Evolutionary conservation across 2,113 vertebrate species (phyloP).

Genomic region (Hippocampus barbouri): DNA sequence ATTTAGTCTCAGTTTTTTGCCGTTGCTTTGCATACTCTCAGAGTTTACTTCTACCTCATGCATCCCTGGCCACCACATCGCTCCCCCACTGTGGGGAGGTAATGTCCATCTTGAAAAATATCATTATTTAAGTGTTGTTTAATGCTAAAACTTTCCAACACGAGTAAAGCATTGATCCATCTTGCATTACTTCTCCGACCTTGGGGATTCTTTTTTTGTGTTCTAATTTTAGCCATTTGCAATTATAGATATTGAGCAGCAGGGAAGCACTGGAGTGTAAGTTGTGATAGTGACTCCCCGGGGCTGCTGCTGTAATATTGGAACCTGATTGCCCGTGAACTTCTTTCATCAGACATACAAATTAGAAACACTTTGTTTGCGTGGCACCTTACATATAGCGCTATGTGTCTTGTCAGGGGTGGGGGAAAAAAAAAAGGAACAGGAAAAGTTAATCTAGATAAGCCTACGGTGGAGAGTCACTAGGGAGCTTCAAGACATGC

Average conservation of each 20-base stretch:
- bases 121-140: slow-evolving; percentile 30
- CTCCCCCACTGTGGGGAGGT: slow-evolving; percentile 1
- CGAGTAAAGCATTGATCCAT: slow-evolving; percentile 43
- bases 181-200: slow-evolving; percentile 33
- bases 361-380: slow-evolving; percentile 22
- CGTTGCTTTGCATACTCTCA: no score
- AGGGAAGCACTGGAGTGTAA: slow-evolving; percentile 17
- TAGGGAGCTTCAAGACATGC: slow-evolving; percentile 19
- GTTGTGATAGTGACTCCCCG: slow-evolving; percentile 26
- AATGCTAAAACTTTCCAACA: slow-evolving; percentile 42
- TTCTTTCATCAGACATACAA: slow-evolving; percentile 31
- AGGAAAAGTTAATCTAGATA: slow-evolving; percentile 43
- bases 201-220: slow-evolving; percentile 30
- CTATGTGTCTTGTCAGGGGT: slow-evolving; percentile 14
- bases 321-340: slow-evolving; percentile 46
- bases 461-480: slow-evolving; percentile 18
- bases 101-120: slow-evolving; percentile 20
- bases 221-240: slow-evolving; percentile 32
- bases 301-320: slow-evolving; percentile 33
- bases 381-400: background rate
- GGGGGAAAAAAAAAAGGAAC: slow-evolving; percentile 6
- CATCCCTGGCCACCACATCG: no score
- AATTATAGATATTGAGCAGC: slow-evolving; percentile 47
- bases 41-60: no score
- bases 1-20: no score